phyloP scores from a whole-genome alignment of 2,113 vertebrate genomes.

The Silurus glanis region DNA sequence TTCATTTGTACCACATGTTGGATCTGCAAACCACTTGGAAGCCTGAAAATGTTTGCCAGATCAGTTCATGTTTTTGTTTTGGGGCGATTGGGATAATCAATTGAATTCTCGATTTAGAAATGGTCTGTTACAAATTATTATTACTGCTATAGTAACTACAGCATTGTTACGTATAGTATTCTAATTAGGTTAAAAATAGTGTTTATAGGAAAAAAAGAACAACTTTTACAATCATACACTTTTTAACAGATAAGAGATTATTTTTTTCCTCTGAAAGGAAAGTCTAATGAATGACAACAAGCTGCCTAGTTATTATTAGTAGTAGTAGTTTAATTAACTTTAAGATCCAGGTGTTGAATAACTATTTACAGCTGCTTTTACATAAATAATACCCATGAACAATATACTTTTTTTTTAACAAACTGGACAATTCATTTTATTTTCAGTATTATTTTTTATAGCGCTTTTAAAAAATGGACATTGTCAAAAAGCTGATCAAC shows the following conservation, averaged over 20 bases:
- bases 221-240: not conserved
- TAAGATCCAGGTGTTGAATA: not conserved
- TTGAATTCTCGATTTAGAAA: not conserved
- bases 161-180: not conserved
- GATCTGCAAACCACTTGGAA: not conserved
- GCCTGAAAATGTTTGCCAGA: not conserved
- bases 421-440: too few relatives aligned
- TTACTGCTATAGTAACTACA: not conserved
- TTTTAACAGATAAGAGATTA: not conserved
- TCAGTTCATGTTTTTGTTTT: not conserved
- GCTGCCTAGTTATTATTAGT: not conserved
- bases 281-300: not conserved
- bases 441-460: too few relatives aligned
- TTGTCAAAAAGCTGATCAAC: too few relatives aligned
- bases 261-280: not conserved
- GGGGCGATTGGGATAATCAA: too few relatives aligned
- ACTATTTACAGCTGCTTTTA: not conserved
- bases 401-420: too few relatives aligned
- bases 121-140: not conserved
- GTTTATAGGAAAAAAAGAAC: not conserved
- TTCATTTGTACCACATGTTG: not conserved
- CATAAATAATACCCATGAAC: not conserved
- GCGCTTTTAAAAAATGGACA: too few relatives aligned
- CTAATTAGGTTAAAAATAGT: too few relatives aligned
- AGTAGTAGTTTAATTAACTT: not conserved